Conservation (phyloP, 2,113 vertebrate species). For the Toxostoma redivivum region DNA sequence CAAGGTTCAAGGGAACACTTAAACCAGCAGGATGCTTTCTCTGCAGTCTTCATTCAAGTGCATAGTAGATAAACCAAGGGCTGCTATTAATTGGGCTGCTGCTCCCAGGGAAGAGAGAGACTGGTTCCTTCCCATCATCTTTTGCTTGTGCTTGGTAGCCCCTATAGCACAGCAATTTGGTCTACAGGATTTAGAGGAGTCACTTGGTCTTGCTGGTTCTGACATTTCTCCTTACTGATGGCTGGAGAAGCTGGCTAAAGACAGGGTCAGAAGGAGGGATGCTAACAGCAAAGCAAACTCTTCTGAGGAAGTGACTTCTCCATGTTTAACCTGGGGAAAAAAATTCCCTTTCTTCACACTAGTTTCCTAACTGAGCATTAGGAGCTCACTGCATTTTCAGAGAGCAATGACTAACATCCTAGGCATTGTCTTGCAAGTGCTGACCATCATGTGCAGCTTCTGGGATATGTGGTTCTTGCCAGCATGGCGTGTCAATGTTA, state of each 20-base stretch:
- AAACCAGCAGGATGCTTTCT: neutral
- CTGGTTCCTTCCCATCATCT: neutral
- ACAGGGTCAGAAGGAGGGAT: neutral
- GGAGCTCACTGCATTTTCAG: neutral
- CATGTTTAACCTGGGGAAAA: neutral
- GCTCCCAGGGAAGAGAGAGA: neutral
- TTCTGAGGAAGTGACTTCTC: neutral
- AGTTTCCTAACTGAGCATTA: neutral
- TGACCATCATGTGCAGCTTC: neutral
- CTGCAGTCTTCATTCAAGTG: neutral
- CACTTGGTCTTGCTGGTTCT: neutral
- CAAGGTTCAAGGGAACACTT: neutral
- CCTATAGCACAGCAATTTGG: neutral
- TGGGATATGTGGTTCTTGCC: neutral
- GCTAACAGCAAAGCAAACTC: neutral
- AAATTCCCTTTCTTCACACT: neutral
- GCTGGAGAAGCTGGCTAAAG: neutral
- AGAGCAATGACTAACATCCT: neutral
- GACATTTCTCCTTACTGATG: neutral
- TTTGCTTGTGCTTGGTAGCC: neutral
- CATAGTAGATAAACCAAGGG: neutral
- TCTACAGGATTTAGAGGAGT: neutral
- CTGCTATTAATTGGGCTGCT: neutral
- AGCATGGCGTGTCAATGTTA: rapidly evolving
- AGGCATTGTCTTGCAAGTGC: neutral